Evolutionary conservation across 2,888 invertebrate species (phyloP).

Genomic region (Hemicrepidius hirtus): DNA sequence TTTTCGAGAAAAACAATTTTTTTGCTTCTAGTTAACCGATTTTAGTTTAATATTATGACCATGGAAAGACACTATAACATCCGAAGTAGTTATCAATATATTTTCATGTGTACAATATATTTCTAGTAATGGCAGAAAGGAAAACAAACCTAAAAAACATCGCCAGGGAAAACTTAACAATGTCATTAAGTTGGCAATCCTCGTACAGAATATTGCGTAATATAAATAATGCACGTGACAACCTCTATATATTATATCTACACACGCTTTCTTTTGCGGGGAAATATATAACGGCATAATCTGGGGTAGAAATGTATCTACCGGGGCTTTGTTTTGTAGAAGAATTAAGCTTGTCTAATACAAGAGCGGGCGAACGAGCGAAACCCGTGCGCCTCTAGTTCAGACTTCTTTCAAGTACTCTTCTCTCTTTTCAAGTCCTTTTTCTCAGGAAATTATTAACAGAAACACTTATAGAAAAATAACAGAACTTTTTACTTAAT

Average conservation of each 20-base stretch:
- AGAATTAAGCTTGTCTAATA: slow-evolving; percentile 70
- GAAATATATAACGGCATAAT: slow-evolving; percentile 69
- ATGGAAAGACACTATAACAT: slow-evolving; percentile 21
- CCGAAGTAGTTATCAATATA: slow-evolving; percentile 31
- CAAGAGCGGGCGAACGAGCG: slow-evolving; percentile 60
- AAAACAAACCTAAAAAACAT: slow-evolving; percentile 50
- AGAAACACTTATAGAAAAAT: no score
- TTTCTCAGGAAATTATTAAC: slow-evolving; percentile 33
- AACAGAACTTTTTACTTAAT: no score
- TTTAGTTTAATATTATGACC: slow-evolving; percentile 16
- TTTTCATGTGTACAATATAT: slow-evolving; percentile 32
- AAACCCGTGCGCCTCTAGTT: slow-evolving; percentile 48
- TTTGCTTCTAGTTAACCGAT: no score
- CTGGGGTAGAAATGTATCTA: slow-evolving; percentile 70
- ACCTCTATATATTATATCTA: slow-evolving; percentile 69
- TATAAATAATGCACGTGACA: slow-evolving; percentile 70
- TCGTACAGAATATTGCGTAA: slow-evolving; percentile 65
- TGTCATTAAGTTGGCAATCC: slow-evolving; percentile 68
- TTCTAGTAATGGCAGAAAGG: slow-evolving; percentile 25
- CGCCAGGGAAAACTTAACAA: slow-evolving; percentile 58
- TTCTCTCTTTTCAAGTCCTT: slow-evolving; percentile 46
- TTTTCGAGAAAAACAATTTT: no score
- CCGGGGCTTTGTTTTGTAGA: slow-evolving; percentile 69
- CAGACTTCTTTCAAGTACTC: slow-evolving; percentile 44
- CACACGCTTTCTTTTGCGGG: slow-evolving; percentile 66